Evolutionary conservation across 2,113 vertebrate species (phyloP).

Genomic region (Percopsis transmontana): DNA sequence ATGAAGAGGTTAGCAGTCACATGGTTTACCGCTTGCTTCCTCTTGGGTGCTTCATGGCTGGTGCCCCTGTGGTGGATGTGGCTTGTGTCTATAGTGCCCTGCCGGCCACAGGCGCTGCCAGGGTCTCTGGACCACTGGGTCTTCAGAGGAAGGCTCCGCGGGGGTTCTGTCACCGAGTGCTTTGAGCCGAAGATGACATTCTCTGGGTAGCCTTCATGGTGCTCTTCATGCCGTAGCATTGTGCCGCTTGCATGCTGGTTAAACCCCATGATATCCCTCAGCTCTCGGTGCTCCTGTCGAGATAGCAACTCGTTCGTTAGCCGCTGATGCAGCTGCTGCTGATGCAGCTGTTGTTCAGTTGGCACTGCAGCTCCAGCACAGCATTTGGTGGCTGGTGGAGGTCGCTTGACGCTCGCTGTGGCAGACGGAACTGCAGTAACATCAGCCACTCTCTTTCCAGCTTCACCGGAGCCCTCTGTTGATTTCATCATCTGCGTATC

Average conservation of each 20-base stretch:
- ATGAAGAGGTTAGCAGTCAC: conserved; percentile 68
- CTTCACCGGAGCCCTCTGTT: conserved; percentile 34
- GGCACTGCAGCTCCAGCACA: conserved; percentile 1
- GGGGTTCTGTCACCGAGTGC: conserved; percentile 55
- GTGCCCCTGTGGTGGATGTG: conserved; percentile 70
- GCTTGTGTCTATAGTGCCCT: conserved; percentile 68
- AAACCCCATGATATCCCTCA: conserved; percentile 25
- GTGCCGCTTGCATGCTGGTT: conserved; percentile 34
- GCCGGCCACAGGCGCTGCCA: conserved; percentile 38
- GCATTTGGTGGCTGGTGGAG: conserved; percentile 10
- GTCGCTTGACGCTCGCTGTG: conserved; percentile 25
- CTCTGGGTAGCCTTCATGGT: conserved; percentile 52
- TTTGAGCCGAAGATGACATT: conserved; percentile 36
- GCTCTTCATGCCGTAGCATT: conserved; percentile 7
- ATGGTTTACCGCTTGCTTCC: conserved; percentile 80
- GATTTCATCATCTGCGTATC: conserved; percentile 42
- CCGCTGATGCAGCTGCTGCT: conserved; percentile 9
- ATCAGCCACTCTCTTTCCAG: conserved; percentile 37
- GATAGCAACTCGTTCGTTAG: conserved; percentile 21
- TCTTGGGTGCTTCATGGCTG: conserved; percentile 72
- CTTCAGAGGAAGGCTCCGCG: conserved; percentile 72
- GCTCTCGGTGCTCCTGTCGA: conserved; percentile 47
- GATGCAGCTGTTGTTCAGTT: conserved; percentile 28
- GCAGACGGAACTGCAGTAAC: conserved; percentile 7
- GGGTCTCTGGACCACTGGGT: conserved; percentile 74